These are phyloP conservation scores for Xenopus petersii DNA, from an alignment of 2,797 vertebrate species.

Conservation along the genomic window DNA sequence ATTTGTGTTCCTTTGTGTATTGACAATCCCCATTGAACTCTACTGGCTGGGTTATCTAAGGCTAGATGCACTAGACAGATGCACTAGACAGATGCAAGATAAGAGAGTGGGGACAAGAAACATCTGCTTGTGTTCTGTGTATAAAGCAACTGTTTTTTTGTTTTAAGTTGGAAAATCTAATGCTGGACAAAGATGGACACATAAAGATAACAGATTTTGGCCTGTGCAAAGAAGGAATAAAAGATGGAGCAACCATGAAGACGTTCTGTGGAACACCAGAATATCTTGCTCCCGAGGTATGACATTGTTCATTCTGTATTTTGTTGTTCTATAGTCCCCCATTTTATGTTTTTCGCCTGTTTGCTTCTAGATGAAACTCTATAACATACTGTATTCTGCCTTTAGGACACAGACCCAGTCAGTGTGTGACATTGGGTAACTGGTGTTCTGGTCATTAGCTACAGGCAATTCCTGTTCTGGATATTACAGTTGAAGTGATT, in stretches of 20 bases:
- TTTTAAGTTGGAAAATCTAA: constrained; percentile 91
- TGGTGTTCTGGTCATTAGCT: no score
- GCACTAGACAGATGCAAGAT: constrained; percentile 24
- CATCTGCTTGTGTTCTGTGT: constrained; percentile 16
- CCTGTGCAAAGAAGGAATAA: constrained; percentile 96
- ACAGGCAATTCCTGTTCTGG: no score
- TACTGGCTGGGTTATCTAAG: constrained; percentile 17
- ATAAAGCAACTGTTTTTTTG: not conserved
- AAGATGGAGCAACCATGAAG: constrained; percentile 94
- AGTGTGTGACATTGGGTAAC: no score
- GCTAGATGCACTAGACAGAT: constrained; percentile 14
- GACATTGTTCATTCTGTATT: not conserved
- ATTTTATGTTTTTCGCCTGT: no score
- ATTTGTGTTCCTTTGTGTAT: constrained; percentile 7
- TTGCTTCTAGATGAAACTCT: no score
- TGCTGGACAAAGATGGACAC: constrained; percentile 97
- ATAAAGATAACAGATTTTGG: constrained; percentile 98
- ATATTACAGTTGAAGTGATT: no score
- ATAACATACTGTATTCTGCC: no score
- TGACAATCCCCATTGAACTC: not conserved
- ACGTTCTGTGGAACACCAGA: constrained; percentile 96
- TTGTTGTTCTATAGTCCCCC: no score
- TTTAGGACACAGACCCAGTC: no score
- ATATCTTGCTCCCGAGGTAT: constrained; percentile 94
- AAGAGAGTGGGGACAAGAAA: not conserved